Base-by-base conservation (phyloP, 2,797 vertebrate genomes). In the Gouania willdenowi region DNA sequence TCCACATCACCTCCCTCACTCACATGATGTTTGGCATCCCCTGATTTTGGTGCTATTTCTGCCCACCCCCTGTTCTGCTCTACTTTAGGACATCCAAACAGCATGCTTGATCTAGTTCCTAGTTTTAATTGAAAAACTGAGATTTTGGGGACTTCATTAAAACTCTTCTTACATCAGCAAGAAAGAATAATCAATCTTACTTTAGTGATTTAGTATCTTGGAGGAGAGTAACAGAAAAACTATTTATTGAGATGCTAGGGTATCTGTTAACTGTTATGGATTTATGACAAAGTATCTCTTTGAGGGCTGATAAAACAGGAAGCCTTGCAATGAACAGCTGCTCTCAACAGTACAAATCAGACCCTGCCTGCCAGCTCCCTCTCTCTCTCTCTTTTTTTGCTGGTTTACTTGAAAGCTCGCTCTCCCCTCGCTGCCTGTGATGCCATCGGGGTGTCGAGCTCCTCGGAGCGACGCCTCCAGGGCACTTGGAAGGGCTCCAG, bases 401-500 rank as follows among this genome's bases (percentile, higher is more conserved):
- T 49, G 26, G 8, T 47, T 44, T 60, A 57, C 53, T 64, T 26
- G 32, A 37, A 66, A 15, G 13, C 28, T 52, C 50, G 37, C 59
- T 40, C 63, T 46, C 51, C 41, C 15, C 8, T 38, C 7, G 5
- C 32, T 26, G 45, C 51, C 26, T 52, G 39, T 60, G 51, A 53
- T 5, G 2, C 37, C 43, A 39, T 22, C 2, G 11, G 19, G 35
- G 61, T 77, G 54, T 21, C 56, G 34, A 37, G 55, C 62, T 74
- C 61, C 54, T 73, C 53, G 65, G 24, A 54, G 57, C 32, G 43
- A 62, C 48, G 34, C 50, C 76, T 67, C 41, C 27, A 2, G 66
- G 81, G 76, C 54, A 61, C 62, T 64, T 81, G 76, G 76, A 79
- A 67, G 37, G 24, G 53, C 27, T 83, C 80, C 84, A 85, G 80